These are phyloP conservation scores for Campoletis raptor DNA, from an alignment of 2,888 invertebrate genomes.

Conservation along the genomic window DNA sequence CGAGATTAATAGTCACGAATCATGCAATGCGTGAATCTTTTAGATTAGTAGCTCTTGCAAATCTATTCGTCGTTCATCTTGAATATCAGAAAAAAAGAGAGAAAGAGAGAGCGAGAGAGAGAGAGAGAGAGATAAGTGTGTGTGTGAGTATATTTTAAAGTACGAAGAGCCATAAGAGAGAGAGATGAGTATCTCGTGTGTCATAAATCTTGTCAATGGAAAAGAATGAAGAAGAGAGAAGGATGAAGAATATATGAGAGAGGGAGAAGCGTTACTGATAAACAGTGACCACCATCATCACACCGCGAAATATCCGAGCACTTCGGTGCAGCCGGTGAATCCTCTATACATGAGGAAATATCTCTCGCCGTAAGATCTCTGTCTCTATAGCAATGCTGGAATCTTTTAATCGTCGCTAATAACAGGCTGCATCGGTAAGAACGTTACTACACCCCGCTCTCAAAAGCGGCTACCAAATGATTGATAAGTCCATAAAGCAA, in stretches of 20 bases:
- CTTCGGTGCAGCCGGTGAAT: conserved; percentile 15
- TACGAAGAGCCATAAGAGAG: neutral
- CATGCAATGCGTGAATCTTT: conserved; percentile 29
- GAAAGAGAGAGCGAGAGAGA: conserved; percentile 7
- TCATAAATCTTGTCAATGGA: conserved; percentile 82
- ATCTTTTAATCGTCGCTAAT: conserved; percentile 84
- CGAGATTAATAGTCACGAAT: conserved; percentile 49
- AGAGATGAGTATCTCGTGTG: conserved; percentile 42
- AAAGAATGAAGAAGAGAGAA: conserved; percentile 79
- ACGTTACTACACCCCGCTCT: conserved; percentile 70
- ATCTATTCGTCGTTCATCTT: conserved; percentile 16
- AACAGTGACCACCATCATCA: conserved; percentile 38
- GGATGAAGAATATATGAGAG: neutral
- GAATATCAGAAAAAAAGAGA: neutral
- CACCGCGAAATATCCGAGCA: conserved; percentile 43
- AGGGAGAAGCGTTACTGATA: conserved; percentile 25
- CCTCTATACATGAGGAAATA: conserved; percentile 45
- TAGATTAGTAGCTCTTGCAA: conserved; percentile 27
- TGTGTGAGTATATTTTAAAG: neutral
- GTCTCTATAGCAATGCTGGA: conserved; percentile 72
- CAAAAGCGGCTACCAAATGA: conserved; percentile 82
- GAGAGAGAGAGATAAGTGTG: neutral
- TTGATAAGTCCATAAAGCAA: conserved; percentile 85
- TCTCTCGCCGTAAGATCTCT: conserved; percentile 54
- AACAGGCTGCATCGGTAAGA: conserved; percentile 80